phyloP scores from a whole-genome alignment of 2,797 vertebrate genomes.

The Paramormyrops hopkinsi region DNA sequence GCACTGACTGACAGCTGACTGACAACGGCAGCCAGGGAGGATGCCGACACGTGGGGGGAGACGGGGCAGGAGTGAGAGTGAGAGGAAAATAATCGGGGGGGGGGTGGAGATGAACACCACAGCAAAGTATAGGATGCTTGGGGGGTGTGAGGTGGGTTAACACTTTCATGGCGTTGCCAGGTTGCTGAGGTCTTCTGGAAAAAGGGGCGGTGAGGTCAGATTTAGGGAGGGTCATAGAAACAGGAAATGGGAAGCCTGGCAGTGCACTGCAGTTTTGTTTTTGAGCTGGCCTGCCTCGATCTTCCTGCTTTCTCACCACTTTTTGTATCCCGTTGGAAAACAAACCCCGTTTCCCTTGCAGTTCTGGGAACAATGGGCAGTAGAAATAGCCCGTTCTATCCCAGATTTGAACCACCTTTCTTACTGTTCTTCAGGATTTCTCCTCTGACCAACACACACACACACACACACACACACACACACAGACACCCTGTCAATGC shows the following conservation, averaged over 20 bases:
- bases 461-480: neutral
- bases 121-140: neutral
- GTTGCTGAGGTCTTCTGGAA: neutral
- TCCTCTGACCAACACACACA: neutral
- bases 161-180: neutral
- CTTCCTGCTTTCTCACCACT: slow-evolving; percentile 19
- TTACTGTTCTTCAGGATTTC: neutral
- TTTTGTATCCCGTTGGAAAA: slow-evolving; percentile 13
- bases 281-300: neutral
- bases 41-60: neutral
- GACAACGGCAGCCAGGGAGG: neutral
- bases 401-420: neutral
- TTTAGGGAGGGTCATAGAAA: neutral
- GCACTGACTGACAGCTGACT: slow-evolving; percentile 9
- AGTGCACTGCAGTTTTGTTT: neutral
- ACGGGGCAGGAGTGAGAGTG: neutral
- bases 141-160: neutral
- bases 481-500: neutral
- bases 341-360: slow-evolving; percentile 12
- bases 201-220: neutral
- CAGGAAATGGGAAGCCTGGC: slow-evolving; percentile 7
- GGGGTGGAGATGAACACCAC: neutral
- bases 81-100: neutral
- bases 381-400: neutral
- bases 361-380: neutral